Conservation (phyloP, 30 jellyfish, hydroid and myxozoan genomes). For the Pelagia noctiluca region DNA sequence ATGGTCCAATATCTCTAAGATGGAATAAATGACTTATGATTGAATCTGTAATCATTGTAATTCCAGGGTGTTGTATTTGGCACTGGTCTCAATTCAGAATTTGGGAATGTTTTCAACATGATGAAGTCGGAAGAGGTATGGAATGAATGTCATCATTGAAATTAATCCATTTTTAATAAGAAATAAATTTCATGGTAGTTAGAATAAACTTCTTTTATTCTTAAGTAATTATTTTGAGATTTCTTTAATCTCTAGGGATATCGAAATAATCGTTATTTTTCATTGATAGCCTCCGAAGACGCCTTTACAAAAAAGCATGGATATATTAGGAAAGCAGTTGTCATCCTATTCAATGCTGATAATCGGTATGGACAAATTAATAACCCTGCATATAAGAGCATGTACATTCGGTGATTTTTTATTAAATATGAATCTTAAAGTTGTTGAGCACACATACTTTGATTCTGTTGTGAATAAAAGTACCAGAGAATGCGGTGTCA, state of each 20-base stretch:
- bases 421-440: no score
- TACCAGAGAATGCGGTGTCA: no score
- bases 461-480: no score
- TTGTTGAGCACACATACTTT: no score
- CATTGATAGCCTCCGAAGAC: conserved; percentile 87
- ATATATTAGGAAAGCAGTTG: conserved; percentile 79
- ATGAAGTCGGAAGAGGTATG: conserved; percentile 93
- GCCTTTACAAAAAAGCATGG: conserved; percentile 92
- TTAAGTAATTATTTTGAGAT: neutral
- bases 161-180: no score
- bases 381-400: neutral
- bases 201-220: neutral
- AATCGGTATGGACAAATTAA: conserved; percentile 48
- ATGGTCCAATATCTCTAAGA: no score
- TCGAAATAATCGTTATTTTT: neutral
- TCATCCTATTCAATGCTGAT: conserved; percentile 83
- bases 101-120: conserved; percentile 84
- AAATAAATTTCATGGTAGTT: no score
- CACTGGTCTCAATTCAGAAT: conserved; percentile 83
- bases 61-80: conserved; percentile 91
- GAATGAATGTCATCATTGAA: no score
- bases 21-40: no score
- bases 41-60: no score
- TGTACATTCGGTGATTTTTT: neutral
- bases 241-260: neutral